Evolutionary conservation across 2,888 invertebrate genomes (phyloP), one percentile per base, ranked within the genome.

Genomic region (Yponomeuta evonymella): DNA sequence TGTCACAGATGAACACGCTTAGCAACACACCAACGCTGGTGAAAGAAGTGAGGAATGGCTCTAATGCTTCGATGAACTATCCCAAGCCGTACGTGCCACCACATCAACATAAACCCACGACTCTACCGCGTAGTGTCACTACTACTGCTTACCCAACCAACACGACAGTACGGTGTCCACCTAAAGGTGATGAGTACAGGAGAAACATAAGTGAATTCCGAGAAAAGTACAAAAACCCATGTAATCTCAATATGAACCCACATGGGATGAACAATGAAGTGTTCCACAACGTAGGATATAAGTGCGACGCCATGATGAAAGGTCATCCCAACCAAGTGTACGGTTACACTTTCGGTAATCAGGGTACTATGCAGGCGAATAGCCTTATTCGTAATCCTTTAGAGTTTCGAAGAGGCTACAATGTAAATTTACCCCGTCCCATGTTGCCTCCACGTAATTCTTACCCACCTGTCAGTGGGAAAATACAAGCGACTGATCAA

Each of bases 391-490:
- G 91, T 83, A 93, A 93, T 89, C 92, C 92, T 73, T 89, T 93
- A 87, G 93, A 93, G 79, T 92, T 93, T 83, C 93, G 92, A 86
- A 88, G 93, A 89, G 92, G 92, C 84, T 90, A 92, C 83, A 91
- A 86, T 89, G 89, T 90, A 87, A 92, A 90, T 88, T 87, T 92
- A 85, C 91, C 93, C 83, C 93, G 93, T 86, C 92, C 93, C 79
- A 90, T 93, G 89, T 89, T 94, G 83, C 93, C 94, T 81, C 94
- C 94, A 69, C 90, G 94, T 80, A 94, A 94, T 87, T 94, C 94
- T 77, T 94, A 94, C 83, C 94, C 94, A 77, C 93, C 94, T 67
- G 92, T 94, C 77, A 90, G 92, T 84, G 92, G 91, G 79, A 93
- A 93, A 90, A 87, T 81, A 79, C 93, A 92, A 90, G 86, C 83